A percentile compares a stretch with the other conserved stretches of the same genome.
These are phyloP conservation scores for Ganaspis brasiliensis DNA, from an alignment of 2,888 invertebrate genomes.

Conservation along the genomic window DNA sequence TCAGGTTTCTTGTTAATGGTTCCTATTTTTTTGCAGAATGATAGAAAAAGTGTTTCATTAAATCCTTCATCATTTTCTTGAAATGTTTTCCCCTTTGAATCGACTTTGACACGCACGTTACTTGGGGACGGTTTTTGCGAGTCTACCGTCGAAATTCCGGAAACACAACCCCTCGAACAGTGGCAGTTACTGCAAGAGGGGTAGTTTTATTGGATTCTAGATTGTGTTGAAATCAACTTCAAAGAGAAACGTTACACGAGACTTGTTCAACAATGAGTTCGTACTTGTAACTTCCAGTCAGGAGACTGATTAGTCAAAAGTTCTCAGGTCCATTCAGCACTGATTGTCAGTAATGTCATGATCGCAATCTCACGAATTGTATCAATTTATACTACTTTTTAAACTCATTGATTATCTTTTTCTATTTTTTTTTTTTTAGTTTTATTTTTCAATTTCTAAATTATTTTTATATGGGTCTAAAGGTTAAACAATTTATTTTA, in stretches of 20 bases:
- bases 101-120: conserved; percentile 30
- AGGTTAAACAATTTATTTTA: no score
- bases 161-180: conserved; percentile 11
- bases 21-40: not conserved
- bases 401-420: not conserved
- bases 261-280: conserved; percentile 3
- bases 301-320: conserved; percentile 17
- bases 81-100: conserved; percentile 7
- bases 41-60: conserved; percentile 7
- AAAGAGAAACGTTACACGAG: conserved; percentile 23
- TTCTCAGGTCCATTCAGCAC: conserved; percentile 36
- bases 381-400: conserved; percentile 8
- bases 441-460: not conserved
- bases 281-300: conserved; percentile 21
- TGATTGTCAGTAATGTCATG: conserved; percentile 30
- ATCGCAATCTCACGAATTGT: conserved; percentile 21
- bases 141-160: conserved; percentile 16
- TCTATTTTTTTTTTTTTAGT: not conserved
- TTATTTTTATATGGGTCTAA: no score
- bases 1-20: no score
- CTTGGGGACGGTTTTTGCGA: conserved; percentile 4
- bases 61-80: conserved; percentile 13
- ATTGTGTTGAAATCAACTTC: conserved; percentile 30
- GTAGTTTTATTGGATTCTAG: conserved; percentile 31
- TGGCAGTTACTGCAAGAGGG: conserved; percentile 18